Evolutionary conservation across 2,888 invertebrate species (phyloP).

Genomic region (Gibbula magus): DNA sequence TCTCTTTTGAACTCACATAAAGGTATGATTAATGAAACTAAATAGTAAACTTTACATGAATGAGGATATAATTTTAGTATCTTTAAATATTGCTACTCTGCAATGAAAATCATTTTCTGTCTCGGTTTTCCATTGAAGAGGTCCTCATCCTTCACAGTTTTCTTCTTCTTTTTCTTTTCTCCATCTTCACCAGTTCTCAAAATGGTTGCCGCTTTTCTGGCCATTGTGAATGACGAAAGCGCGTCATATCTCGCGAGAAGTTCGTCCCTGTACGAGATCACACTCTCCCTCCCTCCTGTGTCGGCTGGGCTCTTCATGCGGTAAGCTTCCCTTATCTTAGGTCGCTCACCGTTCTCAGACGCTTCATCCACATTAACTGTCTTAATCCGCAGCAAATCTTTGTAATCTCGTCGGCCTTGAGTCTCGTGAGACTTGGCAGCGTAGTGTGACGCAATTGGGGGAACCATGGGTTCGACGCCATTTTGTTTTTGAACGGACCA

Average conservation of each 20-base stretch:
- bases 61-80: background rate
- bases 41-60: background rate
- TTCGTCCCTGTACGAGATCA: slow-evolving; percentile 24
- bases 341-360: no score
- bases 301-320: background rate
- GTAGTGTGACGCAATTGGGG: background rate
- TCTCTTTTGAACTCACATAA: no score
- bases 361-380: background rate
- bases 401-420: background rate
- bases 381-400: slow-evolving; percentile 1
- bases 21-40: no score
- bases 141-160: background rate
- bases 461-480: background rate
- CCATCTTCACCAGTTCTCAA: background rate
- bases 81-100: background rate
- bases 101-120: slow-evolving; percentile 29
- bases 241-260: slow-evolving; percentile 27
- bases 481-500: background rate
- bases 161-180: background rate
- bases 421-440: background rate
- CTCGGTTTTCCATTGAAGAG: slow-evolving; percentile 6
- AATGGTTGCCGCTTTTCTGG: slow-evolving; percentile 27
- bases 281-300: slow-evolving; percentile 22
- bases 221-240: slow-evolving; percentile 29
- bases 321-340: background rate